Base-by-base conservation (phyloP, 2,797 vertebrate genomes). In the Acrossocheilus fasciatus region DNA sequence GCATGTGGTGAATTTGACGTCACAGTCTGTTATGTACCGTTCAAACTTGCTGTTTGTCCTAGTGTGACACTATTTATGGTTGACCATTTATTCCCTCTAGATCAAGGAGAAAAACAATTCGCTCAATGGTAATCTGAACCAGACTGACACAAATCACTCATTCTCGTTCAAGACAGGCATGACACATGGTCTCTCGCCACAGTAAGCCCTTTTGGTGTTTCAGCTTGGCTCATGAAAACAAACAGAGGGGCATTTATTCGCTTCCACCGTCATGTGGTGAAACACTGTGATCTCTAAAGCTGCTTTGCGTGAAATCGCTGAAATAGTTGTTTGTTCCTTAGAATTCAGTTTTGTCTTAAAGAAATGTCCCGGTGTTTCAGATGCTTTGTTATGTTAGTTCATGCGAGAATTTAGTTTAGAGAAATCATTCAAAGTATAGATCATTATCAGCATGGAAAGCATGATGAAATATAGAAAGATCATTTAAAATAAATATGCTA, bases 191-290 rank as follows among this genome's bases (percentile, higher is more conserved):
- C 15, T 73, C 43, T 66, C 34, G 50, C 26, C 12, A 4, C n/a
- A 72, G 72, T 74, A 41, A 80, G 39, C 64, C 66, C 50, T 36
- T 1, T 62, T 50, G 39, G 77, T 74, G 76, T 80, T 85, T 81
- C 39, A 66, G 76, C 57, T 79, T 80, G 68, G 10, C 62, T 75
- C 36, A 17, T 43, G 69, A 72, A 84, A 88, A 88, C 84, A 81
- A 81, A 66, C 62, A 73, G 50, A 82, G 9, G 41, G 36, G 34
- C 39, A 62, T 66, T 75, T 72, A 66, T 79, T 50, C 47, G 30
- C 69, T 34, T 54, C 36, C 39, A 54, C 45, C 62, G 47, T 75
- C 64, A 68, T 43, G 47, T 78, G 23, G 17, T 62, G 45, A 84
- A 66, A 59, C 39, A 82, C 43, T 12, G 20, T 45, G 45, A 86